A percentile compares a stretch with the other conserved stretches of the same genome.
Evolutionary conservation across 2,888 invertebrate genomes (phyloP).

Genomic region (Onthophagus sagittarius): DNA sequence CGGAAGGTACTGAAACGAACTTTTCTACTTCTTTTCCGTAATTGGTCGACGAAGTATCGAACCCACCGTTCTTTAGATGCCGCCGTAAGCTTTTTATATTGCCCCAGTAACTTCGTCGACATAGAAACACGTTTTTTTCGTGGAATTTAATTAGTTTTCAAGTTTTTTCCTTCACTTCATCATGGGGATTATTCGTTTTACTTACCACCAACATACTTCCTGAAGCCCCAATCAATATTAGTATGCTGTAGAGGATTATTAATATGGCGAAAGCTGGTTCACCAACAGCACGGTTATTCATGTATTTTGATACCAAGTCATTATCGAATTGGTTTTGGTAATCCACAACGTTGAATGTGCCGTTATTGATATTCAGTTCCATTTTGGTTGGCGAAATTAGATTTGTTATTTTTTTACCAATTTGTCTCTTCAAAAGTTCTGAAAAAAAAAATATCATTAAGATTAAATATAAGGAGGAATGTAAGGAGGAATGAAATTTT

Average conservation of each 20-base stretch:
- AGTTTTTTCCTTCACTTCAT: no score
- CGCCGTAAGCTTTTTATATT: not conserved
- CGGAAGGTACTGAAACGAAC: not conserved
- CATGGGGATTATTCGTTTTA: constrained; percentile 20
- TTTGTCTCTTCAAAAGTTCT: not conserved
- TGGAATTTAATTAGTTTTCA: no score
- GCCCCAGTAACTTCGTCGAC: no score
- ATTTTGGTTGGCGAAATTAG: not conserved
- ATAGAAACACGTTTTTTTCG: no score
- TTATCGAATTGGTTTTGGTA: constrained; percentile 41
- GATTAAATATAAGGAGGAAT: no score
- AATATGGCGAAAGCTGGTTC: constrained; percentile 65
- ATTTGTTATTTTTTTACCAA: not conserved
- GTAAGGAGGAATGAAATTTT: no score
- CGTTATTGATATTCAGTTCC: not conserved
- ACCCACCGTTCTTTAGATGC: not conserved
- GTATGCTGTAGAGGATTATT: constrained; percentile 65
- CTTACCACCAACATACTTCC: constrained; percentile 84
- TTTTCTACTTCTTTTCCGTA: not conserved
- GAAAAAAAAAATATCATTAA: no score
- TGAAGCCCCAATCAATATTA: constrained; percentile 77
- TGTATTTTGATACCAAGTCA: constrained; percentile 58
- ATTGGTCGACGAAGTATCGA: not conserved
- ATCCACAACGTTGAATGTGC: constrained; percentile 27
- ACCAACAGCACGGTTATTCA: constrained; percentile 67